These are phyloP conservation scores for Acheta domesticus DNA, from an alignment of 2,888 invertebrate species.

Conservation along the genomic window DNA sequence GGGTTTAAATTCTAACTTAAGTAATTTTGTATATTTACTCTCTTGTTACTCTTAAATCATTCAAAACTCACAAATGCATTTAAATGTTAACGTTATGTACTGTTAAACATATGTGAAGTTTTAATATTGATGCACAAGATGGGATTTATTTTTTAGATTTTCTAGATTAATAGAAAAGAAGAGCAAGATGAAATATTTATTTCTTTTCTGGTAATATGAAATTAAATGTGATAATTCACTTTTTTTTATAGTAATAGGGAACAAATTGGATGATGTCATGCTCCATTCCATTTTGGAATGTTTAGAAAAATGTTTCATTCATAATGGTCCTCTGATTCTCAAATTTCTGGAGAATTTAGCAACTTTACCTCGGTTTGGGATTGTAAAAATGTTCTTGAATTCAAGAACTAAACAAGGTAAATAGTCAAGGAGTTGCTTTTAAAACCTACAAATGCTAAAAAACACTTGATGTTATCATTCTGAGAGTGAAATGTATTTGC, in stretches of 20 bases:
- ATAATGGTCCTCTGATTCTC: slow-evolving; percentile 5
- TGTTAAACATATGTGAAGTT: background rate
- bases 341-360: slow-evolving; percentile 26
- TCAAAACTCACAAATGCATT: no score
- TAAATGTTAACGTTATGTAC: background rate
- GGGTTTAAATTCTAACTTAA: background rate
- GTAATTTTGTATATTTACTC: background rate
- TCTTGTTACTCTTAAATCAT: no score
- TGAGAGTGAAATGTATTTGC: background rate
- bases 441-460: background rate
- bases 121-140: background rate
- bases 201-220: background rate
- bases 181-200: background rate
- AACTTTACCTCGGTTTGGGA: slow-evolving; percentile 26
- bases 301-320: slow-evolving; percentile 29
- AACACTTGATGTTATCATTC: background rate
- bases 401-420: slow-evolving; percentile 27
- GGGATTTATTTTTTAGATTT: no score
- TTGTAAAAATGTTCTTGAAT: slow-evolving; percentile 27
- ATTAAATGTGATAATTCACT: background rate
- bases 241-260: slow-evolving; percentile 32
- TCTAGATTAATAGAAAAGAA: no score
- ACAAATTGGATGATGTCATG: slow-evolving; percentile 31
- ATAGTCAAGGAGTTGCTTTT: background rate
- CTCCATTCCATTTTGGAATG: slow-evolving; percentile 27